Base-by-base conservation (phyloP, 1,140 invertebrate genomes). In the Drosophila gunungcola region DNA sequence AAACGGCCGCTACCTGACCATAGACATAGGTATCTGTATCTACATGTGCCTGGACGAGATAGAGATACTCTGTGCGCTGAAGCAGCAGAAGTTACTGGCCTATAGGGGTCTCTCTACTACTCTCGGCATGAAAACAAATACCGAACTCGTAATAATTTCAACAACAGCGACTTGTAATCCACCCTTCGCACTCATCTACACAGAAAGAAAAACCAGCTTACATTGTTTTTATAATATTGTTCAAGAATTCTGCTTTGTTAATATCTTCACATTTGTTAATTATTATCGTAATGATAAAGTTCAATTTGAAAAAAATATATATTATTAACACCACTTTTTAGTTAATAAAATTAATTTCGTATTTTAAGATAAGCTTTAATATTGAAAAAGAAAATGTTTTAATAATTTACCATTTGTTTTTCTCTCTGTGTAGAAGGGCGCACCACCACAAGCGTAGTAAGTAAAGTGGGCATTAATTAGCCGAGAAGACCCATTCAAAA, bases 51-150 rank as follows among this genome's bases (percentile, higher is more conserved):
- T 29, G 32, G 38, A 25, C 61, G 49, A 27, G 46, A 51, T 38
- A 52, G 49, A 27, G 46, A 51, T 38, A 52, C 39, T 76, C 64
- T 75, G 73, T 63, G 65, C 84, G 84, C 39, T 89, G 84, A 88
- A 88, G 84, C 84, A 88, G 84, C 84, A 88, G 84, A 88, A 88
- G 84, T 89, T 78, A 76, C 68, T 89, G 84, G 77, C 70, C 80
- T 79, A 67, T 49, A 56, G 67, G 51, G 42, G 27, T 55, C 64
- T 34, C 51, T 21, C 16, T 21, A 21, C 16, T 51, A 51, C 48
- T 34, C 51, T 56, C 36, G 49, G n/a, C 51, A 69, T 74, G 69
- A 83, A 84, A 89, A 89, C 54, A 89, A 84, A 89, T 62, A 83
- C 78, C 72, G 69, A 78, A 76, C 82, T 78, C 64, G 68, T 78